These are phyloP conservation scores for Cyanistes caeruleus DNA, from an alignment of 2,113 vertebrate species.

Conservation along the genomic window DNA sequence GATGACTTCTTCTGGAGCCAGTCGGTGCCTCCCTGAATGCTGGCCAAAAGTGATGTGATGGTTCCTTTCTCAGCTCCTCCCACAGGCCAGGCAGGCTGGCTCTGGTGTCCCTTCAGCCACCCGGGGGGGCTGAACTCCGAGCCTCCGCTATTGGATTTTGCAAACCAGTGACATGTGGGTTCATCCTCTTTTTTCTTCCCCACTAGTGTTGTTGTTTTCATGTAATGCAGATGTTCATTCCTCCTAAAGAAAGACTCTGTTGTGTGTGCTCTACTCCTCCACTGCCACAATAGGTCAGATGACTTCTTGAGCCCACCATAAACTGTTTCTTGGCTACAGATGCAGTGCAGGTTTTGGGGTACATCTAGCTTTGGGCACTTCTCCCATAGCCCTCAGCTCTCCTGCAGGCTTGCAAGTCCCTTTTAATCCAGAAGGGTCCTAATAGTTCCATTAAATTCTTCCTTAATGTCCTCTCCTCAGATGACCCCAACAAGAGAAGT, in stretches of 20 bases:
- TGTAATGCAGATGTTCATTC: neutral
- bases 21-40: neutral
- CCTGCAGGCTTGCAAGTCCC: neutral
- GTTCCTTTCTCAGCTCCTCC: slow-evolving; percentile 6
- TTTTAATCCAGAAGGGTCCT: neutral
- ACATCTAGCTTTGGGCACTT: neutral
- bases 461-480: neutral
- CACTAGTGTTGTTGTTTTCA: neutral
- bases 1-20: slow-evolving; percentile 6
- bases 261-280: neutral
- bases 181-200: neutral
- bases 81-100: neutral
- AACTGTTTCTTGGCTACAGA: neutral
- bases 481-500: neutral
- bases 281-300: neutral
- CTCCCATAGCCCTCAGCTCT: neutral
- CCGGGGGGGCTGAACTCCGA: neutral
- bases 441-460: neutral
- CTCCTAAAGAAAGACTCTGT: neutral
- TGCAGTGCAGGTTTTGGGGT: neutral
- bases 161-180: neutral
- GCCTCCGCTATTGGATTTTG: neutral
- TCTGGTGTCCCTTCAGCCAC: neutral
- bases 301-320: neutral
- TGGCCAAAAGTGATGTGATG: neutral